Evolutionary conservation across 2,888 invertebrate genomes (phyloP), one percentile per base, ranked within the genome.

Genomic region (Thymelicus lineola): DNA sequence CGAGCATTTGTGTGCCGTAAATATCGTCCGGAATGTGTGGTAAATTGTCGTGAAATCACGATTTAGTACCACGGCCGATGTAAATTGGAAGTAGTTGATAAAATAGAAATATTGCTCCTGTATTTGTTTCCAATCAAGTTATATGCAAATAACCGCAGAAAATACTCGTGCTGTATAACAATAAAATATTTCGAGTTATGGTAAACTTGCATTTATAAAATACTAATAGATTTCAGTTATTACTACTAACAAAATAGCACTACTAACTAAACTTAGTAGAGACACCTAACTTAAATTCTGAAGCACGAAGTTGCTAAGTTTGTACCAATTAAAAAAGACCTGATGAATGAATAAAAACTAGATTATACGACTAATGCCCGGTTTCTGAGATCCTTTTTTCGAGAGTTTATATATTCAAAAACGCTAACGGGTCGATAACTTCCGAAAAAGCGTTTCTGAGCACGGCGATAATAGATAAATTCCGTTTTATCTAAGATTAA

Each of bases 1-100:
- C 15, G 38, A 58, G 15, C 55, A 35, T 55, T 55, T 57, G 57
- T 36, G 36, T 62, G 15, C 35, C 58, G 46, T 57, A 69, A 69
- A 57, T 58, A 35, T 57, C n/a, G 46, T 38, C 42, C 20, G 28
- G 63, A 63, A 63, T 63, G 64, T 70, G 45, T 70, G 70, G 59
- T 70, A 60, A 70, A 70, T 64, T 42, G 59, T 70, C 64, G 70
- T 64, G 64, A 70, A 70, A 64, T 70, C 50, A 64, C 64, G 59
- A 70, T 70, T 70, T 70, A 70, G 45, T 64, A 45, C 50, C 59
- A 15, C 42, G 42, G 58, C 59, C 59, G 53, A 64, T 64, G 64
- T 45, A 64, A 66, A 64, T 60, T 70, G 50, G 69, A 59, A 64
- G 50, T 70, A 35, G 35, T 64, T 64, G 64, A 70, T 70, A 70